These are phyloP conservation scores for Suillia variegata DNA, from an alignment of 2,888 invertebrate genomes.

Conservation along the genomic window DNA sequence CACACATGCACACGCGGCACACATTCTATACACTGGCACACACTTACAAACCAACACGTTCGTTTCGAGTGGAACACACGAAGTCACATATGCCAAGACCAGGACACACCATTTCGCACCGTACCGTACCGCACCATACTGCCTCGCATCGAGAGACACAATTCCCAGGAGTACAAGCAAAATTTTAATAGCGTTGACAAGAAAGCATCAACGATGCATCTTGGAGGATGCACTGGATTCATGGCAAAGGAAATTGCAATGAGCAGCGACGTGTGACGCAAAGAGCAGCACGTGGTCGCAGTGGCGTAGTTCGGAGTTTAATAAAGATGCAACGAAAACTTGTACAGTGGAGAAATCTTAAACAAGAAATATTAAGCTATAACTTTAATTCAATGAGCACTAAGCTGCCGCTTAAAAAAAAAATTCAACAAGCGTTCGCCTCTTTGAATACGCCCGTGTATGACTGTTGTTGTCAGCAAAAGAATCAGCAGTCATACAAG, in stretches of 20 bases:
- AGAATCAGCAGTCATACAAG: background rate
- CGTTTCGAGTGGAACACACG: too few species aligned
- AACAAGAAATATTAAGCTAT: too few species aligned
- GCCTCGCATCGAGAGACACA: background rate
- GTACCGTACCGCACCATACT: background rate
- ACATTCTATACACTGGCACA: conserved; percentile 8
- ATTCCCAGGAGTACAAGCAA: conserved; percentile 7
- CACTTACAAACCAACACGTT: too few species aligned
- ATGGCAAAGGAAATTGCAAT: conserved; percentile 25
- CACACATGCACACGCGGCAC: background rate
- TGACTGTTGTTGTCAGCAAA: background rate
- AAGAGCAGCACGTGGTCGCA: background rate
- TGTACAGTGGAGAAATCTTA: too few species aligned
- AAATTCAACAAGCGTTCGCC: too few species aligned
- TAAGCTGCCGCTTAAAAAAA: too few species aligned
- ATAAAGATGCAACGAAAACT: too few species aligned
- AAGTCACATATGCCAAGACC: background rate
- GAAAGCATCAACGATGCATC: conserved; percentile 13
- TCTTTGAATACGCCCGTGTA: background rate
- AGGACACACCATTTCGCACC: background rate
- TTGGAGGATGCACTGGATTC: background rate
- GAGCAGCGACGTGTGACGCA: conserved; percentile 7
- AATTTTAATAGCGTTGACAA: conserved; percentile 23
- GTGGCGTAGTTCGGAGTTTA: too few species aligned
- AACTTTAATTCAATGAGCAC: too few species aligned